phyloP scores from a whole-genome alignment of 2,888 invertebrate species.

The Horisme vitalbata region DNA sequence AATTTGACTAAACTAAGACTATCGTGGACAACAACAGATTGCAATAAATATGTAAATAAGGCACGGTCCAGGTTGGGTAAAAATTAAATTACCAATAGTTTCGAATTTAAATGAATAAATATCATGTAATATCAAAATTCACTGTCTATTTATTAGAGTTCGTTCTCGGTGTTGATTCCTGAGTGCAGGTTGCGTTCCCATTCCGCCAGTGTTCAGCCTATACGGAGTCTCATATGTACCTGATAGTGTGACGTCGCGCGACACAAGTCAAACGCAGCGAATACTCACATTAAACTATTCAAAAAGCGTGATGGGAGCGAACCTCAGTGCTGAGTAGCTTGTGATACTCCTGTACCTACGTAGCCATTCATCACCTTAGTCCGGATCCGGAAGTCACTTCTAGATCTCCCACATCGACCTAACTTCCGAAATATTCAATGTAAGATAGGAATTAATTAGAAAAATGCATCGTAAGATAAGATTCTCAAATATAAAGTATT shows the following conservation, averaged over 20 bases:
- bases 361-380: slow-evolving; percentile 49
- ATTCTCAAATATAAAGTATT: slow-evolving; percentile 76
- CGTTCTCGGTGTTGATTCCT: slow-evolving; percentile 82
- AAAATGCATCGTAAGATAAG: slow-evolving; percentile 78
- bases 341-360: slow-evolving; percentile 75
- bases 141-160: slow-evolving; percentile 81
- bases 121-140: slow-evolving; percentile 81
- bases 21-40: slow-evolving; percentile 65
- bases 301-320: slow-evolving; percentile 63
- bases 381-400: slow-evolving; percentile 30
- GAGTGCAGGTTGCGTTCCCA: slow-evolving; percentile 71
- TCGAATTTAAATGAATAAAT: slow-evolving; percentile 75
- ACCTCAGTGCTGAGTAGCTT: slow-evolving; percentile 69
- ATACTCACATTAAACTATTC: slow-evolving; percentile 25
- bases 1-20: slow-evolving; percentile 39
- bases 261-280: slow-evolving; percentile 29
- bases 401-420: slow-evolving; percentile 46
- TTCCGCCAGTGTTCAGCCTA: slow-evolving; percentile 42
- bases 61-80: slow-evolving; percentile 68
- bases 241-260: slow-evolving; percentile 24
- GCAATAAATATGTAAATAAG: slow-evolving; percentile 80
- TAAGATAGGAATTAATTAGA: slow-evolving; percentile 76
- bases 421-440: slow-evolving; percentile 66
- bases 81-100: slow-evolving; percentile 69
- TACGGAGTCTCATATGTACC: slow-evolving; percentile 21